These are phyloP conservation scores for Bellardia bayeri DNA, from an alignment of 2,888 invertebrate species.

Conservation along the genomic window DNA sequence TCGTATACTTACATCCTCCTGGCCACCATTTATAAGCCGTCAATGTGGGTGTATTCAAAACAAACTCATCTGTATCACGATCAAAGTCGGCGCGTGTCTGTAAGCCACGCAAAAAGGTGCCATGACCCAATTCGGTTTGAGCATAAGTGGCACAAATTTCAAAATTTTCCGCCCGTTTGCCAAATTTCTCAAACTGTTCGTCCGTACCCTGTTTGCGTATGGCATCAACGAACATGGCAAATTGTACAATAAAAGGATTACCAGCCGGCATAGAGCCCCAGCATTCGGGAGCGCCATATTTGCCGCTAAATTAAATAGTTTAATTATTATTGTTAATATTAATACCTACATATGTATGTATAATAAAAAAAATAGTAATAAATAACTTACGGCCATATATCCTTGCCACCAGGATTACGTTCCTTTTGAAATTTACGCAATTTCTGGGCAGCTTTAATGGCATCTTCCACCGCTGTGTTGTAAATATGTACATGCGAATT, in stretches of 20 bases:
- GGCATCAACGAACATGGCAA: conserved; percentile 95
- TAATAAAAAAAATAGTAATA: not conserved
- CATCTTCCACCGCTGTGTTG: conserved; percentile 73
- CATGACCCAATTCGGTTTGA: conserved; percentile 98
- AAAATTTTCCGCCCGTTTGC: conserved; percentile 90
- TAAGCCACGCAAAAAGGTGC: conserved; percentile 94
- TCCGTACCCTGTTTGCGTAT: conserved; percentile 93
- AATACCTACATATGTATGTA: not conserved
- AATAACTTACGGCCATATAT: conserved; percentile 81
- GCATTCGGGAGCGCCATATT: conserved; percentile 38
- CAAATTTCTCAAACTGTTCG: conserved; percentile 95
- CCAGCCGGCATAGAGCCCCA: conserved; percentile 76
- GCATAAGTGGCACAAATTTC: conserved; percentile 97
- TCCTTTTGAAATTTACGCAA: conserved; percentile 88
- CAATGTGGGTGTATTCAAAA: conserved; percentile 93
- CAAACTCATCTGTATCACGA: conserved; percentile 91
- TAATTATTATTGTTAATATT: not conserved
- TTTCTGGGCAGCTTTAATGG: conserved; percentile 87
- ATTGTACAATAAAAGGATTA: conserved; percentile 88
- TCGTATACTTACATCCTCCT: conserved; percentile 90
- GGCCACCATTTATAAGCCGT: conserved; percentile 99
- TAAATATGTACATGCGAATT: conserved; percentile 79
- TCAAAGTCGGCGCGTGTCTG: conserved; percentile 98
- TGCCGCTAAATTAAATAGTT: conserved; percentile 41
- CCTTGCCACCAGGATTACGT: conserved; percentile 85